phyloP scores from a whole-genome alignment of 2,797 vertebrate genomes.

The Fringilla coelebs region DNA sequence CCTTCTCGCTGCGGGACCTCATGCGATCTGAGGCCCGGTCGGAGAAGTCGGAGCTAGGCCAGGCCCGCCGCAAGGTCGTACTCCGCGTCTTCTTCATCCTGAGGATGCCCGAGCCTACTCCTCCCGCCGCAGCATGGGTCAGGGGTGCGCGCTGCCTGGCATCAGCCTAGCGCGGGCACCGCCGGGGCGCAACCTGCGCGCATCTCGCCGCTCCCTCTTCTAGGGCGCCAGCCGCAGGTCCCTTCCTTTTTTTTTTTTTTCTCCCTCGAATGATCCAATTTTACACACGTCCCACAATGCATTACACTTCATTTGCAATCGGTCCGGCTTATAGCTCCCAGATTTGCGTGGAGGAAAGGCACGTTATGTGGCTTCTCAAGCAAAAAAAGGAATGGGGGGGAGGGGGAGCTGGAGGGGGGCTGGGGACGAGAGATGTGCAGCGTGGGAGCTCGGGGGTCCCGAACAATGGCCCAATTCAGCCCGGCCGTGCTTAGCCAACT shows the following conservation, averaged over 20 bases:
- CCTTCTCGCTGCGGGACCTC: constrained; percentile 96
- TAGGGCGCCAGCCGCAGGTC: constrained; percentile 76
- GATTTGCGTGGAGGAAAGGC: constrained; percentile 89
- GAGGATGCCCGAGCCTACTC: constrained; percentile 83
- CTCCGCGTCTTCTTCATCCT: constrained; percentile 98
- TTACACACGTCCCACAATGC: constrained; percentile 87
- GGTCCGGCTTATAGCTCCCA: constrained; percentile 89
- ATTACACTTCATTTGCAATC: constrained; percentile 95
- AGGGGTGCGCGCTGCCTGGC: constrained; percentile 22
- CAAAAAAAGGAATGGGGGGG: constrained; percentile 59
- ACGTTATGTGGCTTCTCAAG: constrained; percentile 82
- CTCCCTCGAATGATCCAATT: constrained; percentile 75
- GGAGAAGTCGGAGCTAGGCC: constrained; percentile 94
- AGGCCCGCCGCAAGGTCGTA: constrained; percentile 92
- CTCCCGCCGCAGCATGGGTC: constrained; percentile 66
- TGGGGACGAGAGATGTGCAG: constrained; percentile 71
- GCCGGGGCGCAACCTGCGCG: constrained; percentile 69
- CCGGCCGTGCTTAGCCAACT: constrained; percentile 81
- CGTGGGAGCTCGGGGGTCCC: constrained; percentile 80
- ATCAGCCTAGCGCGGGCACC: constrained; percentile 64
- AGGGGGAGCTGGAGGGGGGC: constrained; percentile 40
- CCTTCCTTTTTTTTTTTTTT: constrained; percentile 57
- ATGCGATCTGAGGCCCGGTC: constrained; percentile 88
- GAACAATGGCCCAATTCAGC: constrained; percentile 93
- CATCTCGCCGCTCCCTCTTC: constrained; percentile 69